Evolutionary conservation across 2,113 vertebrate species (phyloP), one percentile per base, ranked within the genome.

Genomic region (Aegotheles bennettii): DNA sequence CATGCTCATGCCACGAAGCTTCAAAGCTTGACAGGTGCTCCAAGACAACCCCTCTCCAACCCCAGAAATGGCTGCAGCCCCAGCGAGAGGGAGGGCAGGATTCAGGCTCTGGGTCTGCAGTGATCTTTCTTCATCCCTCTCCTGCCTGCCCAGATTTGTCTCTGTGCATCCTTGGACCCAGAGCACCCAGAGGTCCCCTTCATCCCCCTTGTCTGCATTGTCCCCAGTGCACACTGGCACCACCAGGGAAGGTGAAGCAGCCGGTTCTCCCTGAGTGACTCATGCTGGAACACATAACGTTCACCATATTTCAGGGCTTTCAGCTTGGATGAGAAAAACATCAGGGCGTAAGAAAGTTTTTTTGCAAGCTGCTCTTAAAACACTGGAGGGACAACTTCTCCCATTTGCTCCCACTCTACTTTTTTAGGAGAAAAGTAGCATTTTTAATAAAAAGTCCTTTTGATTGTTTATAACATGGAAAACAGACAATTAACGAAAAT

Each of bases 231-330:
- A 42, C 77, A 74, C 20, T 1, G 12, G 57, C 36, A 19, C 26
- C 3, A 17, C 63, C 85, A 59, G 83, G 42, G 64, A 38, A 89
- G 71, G 73, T 70, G 84, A 82, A 13, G 4, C 42, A 89, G 92
- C 43, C 4, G 1, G 54, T 63, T 94, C 38, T 92, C 59, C 73
- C 36, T 0, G 3, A 9, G 83, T 95, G 95, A 95, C 64, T 97
- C 96, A 95, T 54, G 38, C 86, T 84, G 71, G 84, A 88, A 70
- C 67, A 74, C 83, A 93, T 84, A 92, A 92, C 5, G 31, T 87
- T 94, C 74, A 51, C 74, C 16, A 1, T 84, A 81, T 94, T 94
- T 96, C 88, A 96, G 60, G 54, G 64, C 64, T 95, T 94, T 92
- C 10, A 10, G 63, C 70, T 64, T 36, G 57, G 48, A 76, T 75